phyloP scores from a whole-genome alignment of 2,113 vertebrate genomes.

The Sturnus vulgaris region DNA sequence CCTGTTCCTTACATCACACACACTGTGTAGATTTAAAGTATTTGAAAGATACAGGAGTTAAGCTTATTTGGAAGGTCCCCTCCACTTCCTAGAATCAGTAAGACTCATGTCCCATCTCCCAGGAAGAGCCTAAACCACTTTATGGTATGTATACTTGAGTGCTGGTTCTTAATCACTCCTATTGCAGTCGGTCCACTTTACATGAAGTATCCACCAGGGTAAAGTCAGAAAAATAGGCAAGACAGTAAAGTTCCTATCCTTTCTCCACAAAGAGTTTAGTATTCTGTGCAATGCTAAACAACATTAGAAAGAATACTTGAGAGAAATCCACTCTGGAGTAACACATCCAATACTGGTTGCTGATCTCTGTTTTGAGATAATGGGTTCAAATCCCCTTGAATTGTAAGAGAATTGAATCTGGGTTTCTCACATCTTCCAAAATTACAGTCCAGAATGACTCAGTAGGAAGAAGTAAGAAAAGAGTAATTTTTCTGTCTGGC shows the following conservation, averaged over 20 bases:
- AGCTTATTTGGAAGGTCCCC: neutral
- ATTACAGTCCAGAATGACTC: neutral
- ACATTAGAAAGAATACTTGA: neutral
- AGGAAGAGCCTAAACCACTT: neutral
- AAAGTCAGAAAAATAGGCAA: neutral
- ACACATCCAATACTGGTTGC: neutral
- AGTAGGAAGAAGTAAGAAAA: neutral
- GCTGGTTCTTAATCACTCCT: neutral
- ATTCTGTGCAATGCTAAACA: neutral
- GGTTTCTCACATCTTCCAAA: neutral
- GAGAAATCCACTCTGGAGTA: neutral
- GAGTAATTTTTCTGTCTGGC: neutral
- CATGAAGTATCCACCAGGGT: neutral
- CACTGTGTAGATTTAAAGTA: neutral
- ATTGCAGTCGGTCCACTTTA: neutral
- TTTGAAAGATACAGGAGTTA: neutral
- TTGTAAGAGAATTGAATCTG: neutral
- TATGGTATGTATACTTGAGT: neutral
- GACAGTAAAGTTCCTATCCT: neutral
- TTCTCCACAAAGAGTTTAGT: neutral
- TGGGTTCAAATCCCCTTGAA: neutral
- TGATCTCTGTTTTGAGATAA: neutral
- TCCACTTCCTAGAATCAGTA: neutral
- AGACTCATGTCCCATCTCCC: neutral
- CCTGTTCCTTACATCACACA: neutral